Base-by-base conservation (phyloP, 2,113 vertebrate species). In the Ranitomeya imitator region DNA sequence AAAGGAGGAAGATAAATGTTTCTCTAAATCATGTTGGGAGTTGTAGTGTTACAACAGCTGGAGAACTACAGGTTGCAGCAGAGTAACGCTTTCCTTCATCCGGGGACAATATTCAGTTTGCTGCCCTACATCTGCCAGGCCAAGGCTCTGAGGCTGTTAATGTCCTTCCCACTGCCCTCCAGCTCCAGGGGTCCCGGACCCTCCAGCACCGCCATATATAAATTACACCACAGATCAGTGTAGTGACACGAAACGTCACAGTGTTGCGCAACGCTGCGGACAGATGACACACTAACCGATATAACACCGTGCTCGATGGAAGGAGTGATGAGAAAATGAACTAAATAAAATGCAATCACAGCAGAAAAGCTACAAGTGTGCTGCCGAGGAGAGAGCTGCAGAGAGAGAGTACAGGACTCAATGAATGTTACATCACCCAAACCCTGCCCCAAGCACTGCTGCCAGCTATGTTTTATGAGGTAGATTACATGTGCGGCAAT, bases 231-330 rank as follows among this genome's bases (percentile, higher is more conserved):
- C 13, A 37, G 19, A 31, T 31, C 67, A 15, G 67, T 71, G 26
- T 31, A 69, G 14, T 77, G 37, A 77, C 45, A 6, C 45, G 51
- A 77, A 19, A 54, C 52, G 45, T 52, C 45, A 21, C 15, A 45
- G 7, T 78, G 11, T 78, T 54, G 54, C 19, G 52, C 74, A 77
- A 77, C 7, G 7, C 12, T 77, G 1, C 45, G 12, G 51, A n/a
- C 76, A 0, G 51, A 54, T 78, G 76, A 54, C 76, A 78, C 45
- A 78, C 45, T 78, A 78, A 78, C 74, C 74, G 54, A 54, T 19
- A 19, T 21, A 51, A 54, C 74, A 21, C 18, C 45, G 71, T 45
- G 14, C 31, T 74, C 15, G 45, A 23, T 51, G 67, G 73, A 76
- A 76, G 15, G 37, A 21, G 15, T 78, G 45, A 51, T 10, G 6